phyloP scores from a whole-genome alignment of 2,888 invertebrate genomes.

The Nebria brevicollis region DNA sequence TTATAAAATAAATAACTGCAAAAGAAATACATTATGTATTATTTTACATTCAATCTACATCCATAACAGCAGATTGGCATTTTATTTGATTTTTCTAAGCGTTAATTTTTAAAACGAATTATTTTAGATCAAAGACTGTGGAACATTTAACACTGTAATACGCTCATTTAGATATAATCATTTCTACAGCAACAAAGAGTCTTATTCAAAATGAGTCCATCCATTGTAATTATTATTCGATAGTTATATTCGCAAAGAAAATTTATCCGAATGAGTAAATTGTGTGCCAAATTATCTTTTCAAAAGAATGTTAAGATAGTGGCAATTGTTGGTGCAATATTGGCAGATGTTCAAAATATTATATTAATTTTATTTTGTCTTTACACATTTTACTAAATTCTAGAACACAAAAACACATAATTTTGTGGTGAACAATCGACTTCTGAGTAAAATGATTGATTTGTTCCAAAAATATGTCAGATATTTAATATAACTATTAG shows the following conservation, averaged over 20 bases:
- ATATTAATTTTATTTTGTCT: not conserved
- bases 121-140: constrained; percentile 43
- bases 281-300: constrained; percentile 8
- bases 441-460: no score
- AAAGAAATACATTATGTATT: no score
- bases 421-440: no score
- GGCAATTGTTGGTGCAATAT: constrained; percentile 17
- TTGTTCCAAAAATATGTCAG: no score
- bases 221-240: constrained; percentile 20
- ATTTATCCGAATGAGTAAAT: not conserved
- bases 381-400: no score
- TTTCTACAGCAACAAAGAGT: not conserved
- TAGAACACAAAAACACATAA: no score
- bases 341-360: not conserved
- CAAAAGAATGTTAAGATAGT: not conserved
- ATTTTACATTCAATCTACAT: no score
- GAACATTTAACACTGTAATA: constrained; percentile 26
- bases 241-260: not conserved
- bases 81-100: not conserved
- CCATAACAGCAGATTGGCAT: not conserved
- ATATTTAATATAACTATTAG: no score
- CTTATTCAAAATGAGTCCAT: constrained; percentile 42
- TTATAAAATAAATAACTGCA: no score
- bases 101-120: not conserved
- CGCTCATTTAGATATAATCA: constrained; percentile 42